These are phyloP conservation scores for Syrphus vitripennis DNA, from an alignment of 2,888 invertebrate species.

Conservation along the genomic window DNA sequence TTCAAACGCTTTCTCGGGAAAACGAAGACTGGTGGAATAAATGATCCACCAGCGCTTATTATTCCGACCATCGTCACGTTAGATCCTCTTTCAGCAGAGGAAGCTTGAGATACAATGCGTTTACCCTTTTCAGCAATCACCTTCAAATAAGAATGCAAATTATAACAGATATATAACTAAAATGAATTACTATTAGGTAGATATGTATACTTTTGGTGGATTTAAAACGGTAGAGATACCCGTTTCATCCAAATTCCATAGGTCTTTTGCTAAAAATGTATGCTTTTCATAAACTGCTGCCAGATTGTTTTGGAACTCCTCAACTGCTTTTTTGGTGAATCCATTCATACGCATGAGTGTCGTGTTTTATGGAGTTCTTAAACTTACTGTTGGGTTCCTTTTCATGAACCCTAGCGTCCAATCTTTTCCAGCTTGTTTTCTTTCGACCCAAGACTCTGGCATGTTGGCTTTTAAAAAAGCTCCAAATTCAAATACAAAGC, in stretches of 20 bases:
- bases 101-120: conserved; percentile 5
- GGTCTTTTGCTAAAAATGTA: too few species aligned
- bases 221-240: background rate
- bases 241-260: background rate
- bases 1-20: background rate
- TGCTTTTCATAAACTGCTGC: too few species aligned
- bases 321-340: too few species aligned
- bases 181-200: background rate
- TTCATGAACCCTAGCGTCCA: conserved; percentile 12
- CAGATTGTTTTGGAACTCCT: too few species aligned
- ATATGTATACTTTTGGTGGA: background rate
- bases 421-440: conserved; percentile 3
- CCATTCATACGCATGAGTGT: background rate
- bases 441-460: background rate
- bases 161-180: too few species aligned
- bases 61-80: conserved; percentile 26
- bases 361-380: conserved; percentile 3
- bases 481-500: background rate
- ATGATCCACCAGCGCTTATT: background rate
- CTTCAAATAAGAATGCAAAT: background rate
- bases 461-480: background rate
- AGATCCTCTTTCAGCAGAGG: background rate
- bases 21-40: background rate
- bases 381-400: background rate
- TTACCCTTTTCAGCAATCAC: conserved; percentile 31